phyloP scores from a whole-genome alignment of 2,797 vertebrate genomes.

The Enteromius thamalakanensis region DNA sequence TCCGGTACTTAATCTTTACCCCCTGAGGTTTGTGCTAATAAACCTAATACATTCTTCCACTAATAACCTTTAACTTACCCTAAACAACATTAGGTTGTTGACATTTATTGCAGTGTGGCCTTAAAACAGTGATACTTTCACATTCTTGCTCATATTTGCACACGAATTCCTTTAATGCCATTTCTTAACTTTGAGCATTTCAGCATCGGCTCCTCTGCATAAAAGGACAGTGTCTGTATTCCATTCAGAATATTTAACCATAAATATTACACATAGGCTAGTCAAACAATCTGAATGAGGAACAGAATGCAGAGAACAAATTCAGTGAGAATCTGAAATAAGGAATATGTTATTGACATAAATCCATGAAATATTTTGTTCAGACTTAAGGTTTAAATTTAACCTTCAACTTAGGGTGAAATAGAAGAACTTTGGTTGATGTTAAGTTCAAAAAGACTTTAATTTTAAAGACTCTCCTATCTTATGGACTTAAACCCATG shows the following conservation, averaged over 20 bases:
- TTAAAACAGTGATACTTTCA: background rate
- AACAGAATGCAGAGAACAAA: background rate
- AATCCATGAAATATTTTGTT: background rate
- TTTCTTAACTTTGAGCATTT: background rate
- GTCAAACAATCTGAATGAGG: background rate
- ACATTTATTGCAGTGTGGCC: background rate
- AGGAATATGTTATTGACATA: background rate
- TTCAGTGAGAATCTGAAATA: background rate
- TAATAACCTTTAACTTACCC: background rate
- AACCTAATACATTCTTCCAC: conserved; percentile 22
- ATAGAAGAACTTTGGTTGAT: background rate
- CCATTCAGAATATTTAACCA: background rate
- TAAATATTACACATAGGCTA: background rate
- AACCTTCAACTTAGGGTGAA: background rate
- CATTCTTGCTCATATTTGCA: background rate
- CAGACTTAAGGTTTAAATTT: background rate
- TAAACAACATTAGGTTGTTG: background rate
- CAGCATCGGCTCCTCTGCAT: background rate
- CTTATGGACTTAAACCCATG: background rate
- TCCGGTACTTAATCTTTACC: background rate
- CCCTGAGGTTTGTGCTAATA: conserved; percentile 1
- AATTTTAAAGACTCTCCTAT: background rate
- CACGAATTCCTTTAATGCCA: background rate
- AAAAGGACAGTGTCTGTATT: background rate
- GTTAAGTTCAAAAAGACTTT: conserved; percentile 10